Evolutionary conservation across 2,113 vertebrate genomes (phyloP).

Genomic region (Bucco capensis): DNA sequence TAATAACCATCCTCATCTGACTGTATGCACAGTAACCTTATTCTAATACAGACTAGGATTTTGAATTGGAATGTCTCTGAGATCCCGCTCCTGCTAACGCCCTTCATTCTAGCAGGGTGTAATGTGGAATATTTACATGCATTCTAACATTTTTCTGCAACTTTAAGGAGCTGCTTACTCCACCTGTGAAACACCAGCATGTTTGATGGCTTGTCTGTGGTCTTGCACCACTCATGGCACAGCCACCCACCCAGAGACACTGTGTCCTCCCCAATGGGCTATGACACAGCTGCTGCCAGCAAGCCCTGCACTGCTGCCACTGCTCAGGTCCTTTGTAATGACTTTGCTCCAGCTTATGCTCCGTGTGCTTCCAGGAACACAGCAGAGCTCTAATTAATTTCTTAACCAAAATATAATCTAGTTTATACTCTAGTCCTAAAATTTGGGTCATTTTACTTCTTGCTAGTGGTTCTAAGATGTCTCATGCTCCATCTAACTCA

Average conservation of each 20-base stretch:
- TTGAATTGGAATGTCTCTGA: not conserved
- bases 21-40: not conserved
- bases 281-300: not conserved
- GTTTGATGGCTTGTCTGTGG: not conserved
- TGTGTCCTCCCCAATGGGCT: fast-evolving
- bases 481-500: not conserved
- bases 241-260: not conserved
- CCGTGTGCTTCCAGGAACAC: not conserved
- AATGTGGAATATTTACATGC: not conserved
- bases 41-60: not conserved
- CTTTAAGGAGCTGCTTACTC: not conserved
- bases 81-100: not conserved
- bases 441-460: not conserved
- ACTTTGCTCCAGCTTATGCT: not conserved
- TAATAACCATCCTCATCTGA: not conserved
- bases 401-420: not conserved
- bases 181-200: fast-evolving
- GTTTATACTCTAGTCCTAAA: not conserved
- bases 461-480: not conserved
- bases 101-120: not conserved
- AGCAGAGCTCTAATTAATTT: not conserved
- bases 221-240: fast-evolving
- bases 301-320: not conserved
- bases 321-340: not conserved
- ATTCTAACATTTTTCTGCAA: not conserved